Conservation (phyloP, 2,113 vertebrate genomes). For the Oryzias celebensis region DNA sequence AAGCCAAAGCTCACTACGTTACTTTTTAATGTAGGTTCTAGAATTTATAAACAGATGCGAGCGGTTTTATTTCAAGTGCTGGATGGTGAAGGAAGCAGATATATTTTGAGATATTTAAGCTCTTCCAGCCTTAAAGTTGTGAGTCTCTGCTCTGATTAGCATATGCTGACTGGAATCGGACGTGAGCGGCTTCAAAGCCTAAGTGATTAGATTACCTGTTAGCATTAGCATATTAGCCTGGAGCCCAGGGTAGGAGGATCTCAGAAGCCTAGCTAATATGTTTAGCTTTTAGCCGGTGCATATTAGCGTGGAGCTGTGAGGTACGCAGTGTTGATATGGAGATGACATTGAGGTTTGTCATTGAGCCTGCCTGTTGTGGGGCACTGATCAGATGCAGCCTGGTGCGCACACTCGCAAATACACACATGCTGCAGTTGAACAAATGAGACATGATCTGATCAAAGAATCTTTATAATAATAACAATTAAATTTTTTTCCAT, state of each 20-base stretch:
- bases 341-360: slow-evolving; percentile 68
- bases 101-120: slow-evolving; percentile 11
- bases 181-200: slow-evolving; percentile 56
- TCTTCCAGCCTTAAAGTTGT: slow-evolving; percentile 11
- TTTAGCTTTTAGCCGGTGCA: slow-evolving; percentile 49
- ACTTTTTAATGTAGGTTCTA: no score
- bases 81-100: neutral
- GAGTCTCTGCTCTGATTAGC: slow-evolving; percentile 40
- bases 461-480: slow-evolving; percentile 66
- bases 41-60: no score
- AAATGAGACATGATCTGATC: slow-evolving; percentile 67
- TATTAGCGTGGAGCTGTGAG: slow-evolving; percentile 47
- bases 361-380: slow-evolving; percentile 40
- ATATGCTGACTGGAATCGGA: slow-evolving; percentile 21
- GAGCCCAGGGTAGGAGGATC: slow-evolving; percentile 34
- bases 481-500: slow-evolving; percentile 64
- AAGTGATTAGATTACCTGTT: slow-evolving; percentile 65
- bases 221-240: slow-evolving; percentile 72
- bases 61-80: no score
- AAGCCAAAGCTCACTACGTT: no score
- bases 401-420: slow-evolving; percentile 15
- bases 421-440: slow-evolving; percentile 13
- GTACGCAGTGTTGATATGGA: slow-evolving; percentile 26
- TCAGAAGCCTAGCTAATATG: slow-evolving; percentile 50
- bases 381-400: slow-evolving; percentile 13